Base-by-base conservation (phyloP, 2,113 vertebrate species). In the Percopsis transmontana region DNA sequence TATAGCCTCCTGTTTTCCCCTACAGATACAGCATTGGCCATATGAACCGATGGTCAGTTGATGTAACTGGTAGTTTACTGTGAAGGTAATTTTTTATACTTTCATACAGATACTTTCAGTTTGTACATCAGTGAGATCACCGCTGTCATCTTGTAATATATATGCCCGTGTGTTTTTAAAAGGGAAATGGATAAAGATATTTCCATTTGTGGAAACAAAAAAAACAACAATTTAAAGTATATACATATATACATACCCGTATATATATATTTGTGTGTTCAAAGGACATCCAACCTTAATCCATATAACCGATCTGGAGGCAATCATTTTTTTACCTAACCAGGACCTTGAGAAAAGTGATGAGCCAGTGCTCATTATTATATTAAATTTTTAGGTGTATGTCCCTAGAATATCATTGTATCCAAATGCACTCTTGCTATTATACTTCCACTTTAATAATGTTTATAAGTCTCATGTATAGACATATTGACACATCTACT, bases 31-130 rank as follows among this genome's bases (percentile, higher is more conserved):
- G 51, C 52, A 63, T 51, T 73, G 73, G 66, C 68, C 59, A 71
- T 73, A 62, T 52, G 45, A 63, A 58, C 71, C 68, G 62, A 77
- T 68, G 60, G 62, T 66, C 62, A 66, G 52, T 68, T 66, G 52
- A 68, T 73, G 40, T 68, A 81, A 76, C 61, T 73, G 58, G 51
- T 40, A 62, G 62, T 60, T 61, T 58, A 66, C 57, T 82, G 64
- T 86, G 68, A 80, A 84, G 68, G 84, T 81, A 86, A 58, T 39
- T 86, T 89, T 86, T 90, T 85, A 82, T 88, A 89, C 85, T 88
- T 90, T 89, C 73, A 39, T 78, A 89, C 77, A 73, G 71, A 80
- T 51, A 71, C 51, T 74, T 78, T 71, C 79, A 72, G 67, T 78
- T 84, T 82, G 81, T 81, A 73, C 64, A 76, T 80, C 76, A 68